Evolutionary conservation across 2,113 vertebrate genomes (phyloP).

Genomic region (Petromus typicus): DNA sequence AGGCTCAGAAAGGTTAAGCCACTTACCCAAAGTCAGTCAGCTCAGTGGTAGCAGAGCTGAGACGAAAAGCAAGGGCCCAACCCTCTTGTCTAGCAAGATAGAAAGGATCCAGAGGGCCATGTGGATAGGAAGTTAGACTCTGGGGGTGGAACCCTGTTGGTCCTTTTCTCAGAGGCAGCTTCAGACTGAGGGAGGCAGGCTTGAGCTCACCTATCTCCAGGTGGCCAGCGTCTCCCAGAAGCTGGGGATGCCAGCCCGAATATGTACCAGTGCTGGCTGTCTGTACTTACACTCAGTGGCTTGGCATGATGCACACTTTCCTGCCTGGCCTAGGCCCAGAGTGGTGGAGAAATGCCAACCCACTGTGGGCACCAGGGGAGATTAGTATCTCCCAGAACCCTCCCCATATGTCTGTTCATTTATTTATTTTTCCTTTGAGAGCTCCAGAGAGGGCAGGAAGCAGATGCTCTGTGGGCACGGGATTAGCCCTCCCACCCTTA

Average conservation of each 20-base stretch:
- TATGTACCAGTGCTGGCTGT: rapidly evolving
- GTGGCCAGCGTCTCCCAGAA: neutral
- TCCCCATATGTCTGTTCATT: neutral
- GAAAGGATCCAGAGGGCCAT: neutral
- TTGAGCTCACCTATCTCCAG: neutral
- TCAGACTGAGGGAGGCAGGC: neutral
- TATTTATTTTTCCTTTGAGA: neutral
- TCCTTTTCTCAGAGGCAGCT: neutral
- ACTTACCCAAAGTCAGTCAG: neutral
- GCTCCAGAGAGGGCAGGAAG: neutral
- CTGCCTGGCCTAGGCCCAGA: neutral
- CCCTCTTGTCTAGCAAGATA: neutral
- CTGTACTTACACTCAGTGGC: neutral
- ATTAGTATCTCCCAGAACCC: neutral
- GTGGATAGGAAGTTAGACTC: neutral
- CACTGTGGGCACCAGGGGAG: neutral
- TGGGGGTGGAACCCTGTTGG: neutral
- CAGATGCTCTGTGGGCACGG: neutral
- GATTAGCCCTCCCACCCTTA: neutral
- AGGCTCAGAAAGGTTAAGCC: neutral
- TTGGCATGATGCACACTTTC: neutral
- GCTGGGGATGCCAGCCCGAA: neutral
- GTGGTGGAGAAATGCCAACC: neutral
- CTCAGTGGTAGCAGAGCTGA: neutral
- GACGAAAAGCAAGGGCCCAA: neutral